Base-by-base conservation (phyloP, 2,888 invertebrate species). In the Thalpophila matura region DNA sequence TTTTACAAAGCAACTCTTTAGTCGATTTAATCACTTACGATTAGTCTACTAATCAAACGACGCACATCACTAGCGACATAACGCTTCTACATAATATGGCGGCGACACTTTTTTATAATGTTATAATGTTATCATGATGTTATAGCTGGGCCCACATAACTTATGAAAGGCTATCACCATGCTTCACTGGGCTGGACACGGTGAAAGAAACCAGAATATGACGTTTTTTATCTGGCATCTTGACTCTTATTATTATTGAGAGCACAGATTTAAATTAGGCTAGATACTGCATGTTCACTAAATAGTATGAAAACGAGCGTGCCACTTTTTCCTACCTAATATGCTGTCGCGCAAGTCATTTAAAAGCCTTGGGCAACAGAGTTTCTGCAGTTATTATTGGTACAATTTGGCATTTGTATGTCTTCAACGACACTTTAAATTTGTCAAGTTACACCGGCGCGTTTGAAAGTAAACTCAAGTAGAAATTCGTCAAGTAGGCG, bases 51-150 rank as follows among this genome's bases (percentile, higher is more conserved):
- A 51, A 38, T 9, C 14, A 2, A 42, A 24, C 16, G 6, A 18
- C 3, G 24, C 14, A 27, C 79, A 49, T 50, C 77, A 59, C 77
- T 79, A 78, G 14, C 12, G 7, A n/a, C 27, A 33, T 33, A 31
- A 46, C 31, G 40, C 35, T 37, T 27, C 29, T 46, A 45, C 62
- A 62, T 51, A 60, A 65, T 66, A 56, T 65, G 55, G 55, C 57
- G 33, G 29, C 33, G 54, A 45, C 68, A 77, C 58, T 72, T 77
- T 72, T 77, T 77, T 77, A 75, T 77, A 78, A 77, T 78, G 68
- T 77, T 77, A 75, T 77, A 78, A 77, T 78, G 68, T 75, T 77
- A 72, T 78, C 79, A 46, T 35, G 67, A 68, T 75, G 60, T 60
- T 58, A 62, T 55, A 45, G 47, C 54, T 22, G 31, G 35, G 29